phyloP scores from a whole-genome alignment of 2,888 invertebrate genomes.

The Drosophila kanekoi region DNA sequence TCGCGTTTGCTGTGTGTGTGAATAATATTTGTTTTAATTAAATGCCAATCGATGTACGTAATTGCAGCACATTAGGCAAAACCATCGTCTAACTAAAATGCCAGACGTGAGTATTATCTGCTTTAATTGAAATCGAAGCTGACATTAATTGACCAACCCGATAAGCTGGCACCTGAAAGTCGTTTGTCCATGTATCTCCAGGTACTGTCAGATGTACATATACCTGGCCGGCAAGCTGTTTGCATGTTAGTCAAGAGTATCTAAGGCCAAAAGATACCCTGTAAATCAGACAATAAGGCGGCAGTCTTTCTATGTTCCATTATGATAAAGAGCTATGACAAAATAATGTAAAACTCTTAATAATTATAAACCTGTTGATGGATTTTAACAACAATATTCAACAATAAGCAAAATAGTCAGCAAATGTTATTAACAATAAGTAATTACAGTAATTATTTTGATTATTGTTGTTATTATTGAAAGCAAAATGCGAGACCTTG shows the following conservation, averaged over 20 bases:
- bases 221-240: conserved; percentile 9
- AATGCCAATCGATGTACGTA: conserved; percentile 73
- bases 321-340: no score
- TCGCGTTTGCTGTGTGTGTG: conserved; percentile 31
- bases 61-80: conserved; percentile 68
- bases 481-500: conserved; percentile 45
- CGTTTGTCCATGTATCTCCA: conserved; percentile 37
- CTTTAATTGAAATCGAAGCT: conserved; percentile 67
- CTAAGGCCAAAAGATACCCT: conserved; percentile 12
- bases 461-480: conserved; percentile 25
- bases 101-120: conserved; percentile 64
- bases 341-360: not conserved
- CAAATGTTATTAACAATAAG: conserved; percentile 41
- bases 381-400: conserved; percentile 4
- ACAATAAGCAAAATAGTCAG: conserved; percentile 30
- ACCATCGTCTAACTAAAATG: conserved; percentile 53
- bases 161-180: conserved; percentile 59
- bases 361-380: conserved; percentile 23
- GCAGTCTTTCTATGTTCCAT: no score
- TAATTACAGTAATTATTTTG: conserved; percentile 51
- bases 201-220: conserved; percentile 20
- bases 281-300: not conserved
- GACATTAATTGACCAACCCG: conserved; percentile 73
- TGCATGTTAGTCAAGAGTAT: conserved; percentile 15
- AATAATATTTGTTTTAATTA: conserved; percentile 73